phyloP scores from a whole-genome alignment of 2,888 invertebrate genomes.

The Neoscelio sp. region DNA sequence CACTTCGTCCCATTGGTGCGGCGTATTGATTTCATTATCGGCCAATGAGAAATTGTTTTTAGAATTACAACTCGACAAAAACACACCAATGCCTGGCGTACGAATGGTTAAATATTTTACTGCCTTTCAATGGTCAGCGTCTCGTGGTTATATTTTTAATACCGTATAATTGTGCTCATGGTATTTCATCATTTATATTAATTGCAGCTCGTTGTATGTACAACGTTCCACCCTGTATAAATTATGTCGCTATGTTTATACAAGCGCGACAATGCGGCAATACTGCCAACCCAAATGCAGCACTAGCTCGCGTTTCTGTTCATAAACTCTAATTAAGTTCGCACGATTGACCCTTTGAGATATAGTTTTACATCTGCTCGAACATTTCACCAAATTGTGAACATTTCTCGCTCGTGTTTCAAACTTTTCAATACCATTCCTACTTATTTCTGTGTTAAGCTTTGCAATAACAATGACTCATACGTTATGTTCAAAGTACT shows the following conservation, averaged over 20 bases:
- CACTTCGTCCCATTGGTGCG: conserved; percentile 14
- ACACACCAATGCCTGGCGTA: conserved; percentile 22
- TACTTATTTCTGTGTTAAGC: no score
- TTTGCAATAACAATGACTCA: no score
- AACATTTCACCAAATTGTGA: conserved; percentile 12
- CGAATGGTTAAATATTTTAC: conserved; percentile 29
- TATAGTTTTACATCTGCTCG: conserved; percentile 18
- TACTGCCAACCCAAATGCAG: conserved; percentile 50
- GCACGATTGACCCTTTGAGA: conserved; percentile 74
- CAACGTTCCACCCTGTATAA: conserved; percentile 73
- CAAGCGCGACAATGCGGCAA: conserved; percentile 68
- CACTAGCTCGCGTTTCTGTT: conserved; percentile 73
- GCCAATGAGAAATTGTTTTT: conserved; percentile 54
- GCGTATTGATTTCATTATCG: conserved; percentile 57
- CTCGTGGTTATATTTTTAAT: conserved; percentile 10
- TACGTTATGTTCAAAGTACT: no score
- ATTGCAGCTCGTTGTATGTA: conserved; percentile 77
- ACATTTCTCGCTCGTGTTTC: no score
- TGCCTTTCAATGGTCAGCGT: background rate
- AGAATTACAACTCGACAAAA: conserved; percentile 40
- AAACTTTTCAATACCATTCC: no score
- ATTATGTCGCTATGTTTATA: conserved; percentile 78
- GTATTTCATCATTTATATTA: conserved; percentile 82
- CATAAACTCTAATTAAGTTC: conserved; percentile 81
- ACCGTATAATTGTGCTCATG: conserved; percentile 68